These are phyloP conservation scores for Drosophila melanocephala DNA, from an alignment of 2,888 invertebrate genomes.

Conservation along the genomic window DNA sequence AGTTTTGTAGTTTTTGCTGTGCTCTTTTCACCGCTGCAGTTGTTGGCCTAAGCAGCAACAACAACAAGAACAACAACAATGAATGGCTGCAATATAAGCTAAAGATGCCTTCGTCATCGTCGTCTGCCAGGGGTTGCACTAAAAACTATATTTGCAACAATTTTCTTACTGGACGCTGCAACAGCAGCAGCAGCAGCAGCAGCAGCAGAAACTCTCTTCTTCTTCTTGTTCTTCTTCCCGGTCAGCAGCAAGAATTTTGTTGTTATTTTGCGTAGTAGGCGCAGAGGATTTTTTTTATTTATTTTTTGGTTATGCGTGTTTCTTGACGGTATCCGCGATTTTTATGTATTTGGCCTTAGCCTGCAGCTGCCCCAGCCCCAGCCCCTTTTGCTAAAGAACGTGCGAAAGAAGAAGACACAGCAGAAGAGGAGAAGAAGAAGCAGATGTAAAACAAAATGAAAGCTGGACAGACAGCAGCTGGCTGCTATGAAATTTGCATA, in stretches of 20 bases:
- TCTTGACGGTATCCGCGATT: conserved; percentile 61
- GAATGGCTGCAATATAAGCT: conserved; percentile 68
- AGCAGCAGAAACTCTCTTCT: conserved; percentile 58
- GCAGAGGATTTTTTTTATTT: conserved; percentile 9
- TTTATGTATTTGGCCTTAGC: conserved; percentile 43
- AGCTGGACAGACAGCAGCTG: background rate
- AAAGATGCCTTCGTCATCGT: conserved; percentile 47
- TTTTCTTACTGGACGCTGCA: conserved; percentile 76
- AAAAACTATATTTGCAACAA: conserved; percentile 77
- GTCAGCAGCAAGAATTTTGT: conserved; percentile 38
- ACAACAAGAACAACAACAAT: conserved; percentile 45
- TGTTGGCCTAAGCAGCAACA: conserved; percentile 71
- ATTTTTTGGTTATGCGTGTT: conserved; percentile 35
- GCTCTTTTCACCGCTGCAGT: conserved; percentile 67
- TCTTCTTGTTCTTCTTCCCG: conserved; percentile 40
- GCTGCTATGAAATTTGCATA: background rate
- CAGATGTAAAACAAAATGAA: background rate
- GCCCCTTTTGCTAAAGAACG: background rate
- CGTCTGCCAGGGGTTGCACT: conserved; percentile 56
- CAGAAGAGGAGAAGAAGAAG: background rate
- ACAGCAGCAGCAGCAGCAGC: conserved; percentile 28
- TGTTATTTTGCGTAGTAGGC: conserved; percentile 39
- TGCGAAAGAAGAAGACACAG: background rate
- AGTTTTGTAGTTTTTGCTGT: conserved; percentile 69
- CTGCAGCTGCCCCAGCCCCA: background rate